Evolutionary conservation across 1,140 invertebrate genomes (phyloP).

Genomic region (Alviniconcha marisindica): DNA sequence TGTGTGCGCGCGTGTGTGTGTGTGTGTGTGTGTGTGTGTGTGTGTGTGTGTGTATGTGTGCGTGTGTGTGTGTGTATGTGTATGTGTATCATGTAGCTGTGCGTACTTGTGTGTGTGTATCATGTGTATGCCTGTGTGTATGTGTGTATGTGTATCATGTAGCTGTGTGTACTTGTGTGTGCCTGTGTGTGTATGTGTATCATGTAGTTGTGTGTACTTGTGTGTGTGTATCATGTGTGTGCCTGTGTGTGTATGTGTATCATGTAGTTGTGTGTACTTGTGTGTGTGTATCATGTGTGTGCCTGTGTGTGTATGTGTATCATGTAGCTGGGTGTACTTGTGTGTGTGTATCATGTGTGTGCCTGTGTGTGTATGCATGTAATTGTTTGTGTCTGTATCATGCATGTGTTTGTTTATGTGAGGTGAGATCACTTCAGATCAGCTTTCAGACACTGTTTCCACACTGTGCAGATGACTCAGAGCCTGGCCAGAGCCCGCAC

Average conservation of each 20-base stretch:
- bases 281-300: too few species aligned
- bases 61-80: not conserved
- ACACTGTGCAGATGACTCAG: constrained; percentile 52
- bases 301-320: too few species aligned
- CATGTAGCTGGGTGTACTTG: too few species aligned
- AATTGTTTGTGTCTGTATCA: too few species aligned
- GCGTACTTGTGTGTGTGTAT: not conserved
- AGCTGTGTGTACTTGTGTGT: constrained; percentile 2
- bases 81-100: too few species aligned
- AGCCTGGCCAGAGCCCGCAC: constrained; percentile 61
- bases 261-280: too few species aligned
- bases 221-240: not conserved
- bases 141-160: constrained; percentile 2
- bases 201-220: not conserved
- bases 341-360: not conserved
- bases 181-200: not conserved
- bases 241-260: not conserved
- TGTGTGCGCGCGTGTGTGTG: too few species aligned
- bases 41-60: too few species aligned
- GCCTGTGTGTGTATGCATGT: not conserved
- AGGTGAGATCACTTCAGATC: too few species aligned
- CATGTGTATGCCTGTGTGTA: not conserved
- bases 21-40: too few species aligned
- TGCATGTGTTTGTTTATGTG: too few species aligned
- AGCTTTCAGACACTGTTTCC: too few species aligned